These are phyloP conservation scores for Melipona quadrifasciata DNA, from an alignment of 1,140 invertebrate species.

Conservation along the genomic window DNA sequence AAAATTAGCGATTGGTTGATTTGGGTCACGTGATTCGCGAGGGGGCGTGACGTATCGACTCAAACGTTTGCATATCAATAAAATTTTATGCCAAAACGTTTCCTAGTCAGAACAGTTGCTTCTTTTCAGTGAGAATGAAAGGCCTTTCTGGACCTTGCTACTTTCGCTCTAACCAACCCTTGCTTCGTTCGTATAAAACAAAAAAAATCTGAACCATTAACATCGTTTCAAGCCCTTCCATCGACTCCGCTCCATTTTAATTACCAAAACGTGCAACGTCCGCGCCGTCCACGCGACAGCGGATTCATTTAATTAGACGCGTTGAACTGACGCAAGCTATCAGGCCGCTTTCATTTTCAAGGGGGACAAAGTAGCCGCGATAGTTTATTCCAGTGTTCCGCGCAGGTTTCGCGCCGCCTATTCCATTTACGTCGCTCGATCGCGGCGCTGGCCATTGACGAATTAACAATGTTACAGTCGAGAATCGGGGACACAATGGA, in stretches of 20 bases:
- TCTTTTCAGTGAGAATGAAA: no score
- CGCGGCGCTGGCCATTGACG: background rate
- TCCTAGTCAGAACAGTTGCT: no score
- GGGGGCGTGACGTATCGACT: no score
- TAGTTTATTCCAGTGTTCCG: background rate
- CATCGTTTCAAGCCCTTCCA: background rate
- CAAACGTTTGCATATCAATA: no score
- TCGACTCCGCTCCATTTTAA: slow-evolving; percentile 13
- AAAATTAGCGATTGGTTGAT: no score
- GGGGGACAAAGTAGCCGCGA: background rate
- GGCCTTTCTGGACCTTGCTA: no score
- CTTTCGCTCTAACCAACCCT: no score
- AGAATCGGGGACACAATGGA: slow-evolving; percentile 19
- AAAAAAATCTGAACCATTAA: no score
- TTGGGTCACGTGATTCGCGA: no score
- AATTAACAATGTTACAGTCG: background rate
- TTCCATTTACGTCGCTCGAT: slow-evolving; percentile 49
- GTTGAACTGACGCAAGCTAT: background rate
- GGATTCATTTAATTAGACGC: slow-evolving; percentile 3
- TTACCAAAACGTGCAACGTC: background rate
- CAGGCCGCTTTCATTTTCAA: background rate
- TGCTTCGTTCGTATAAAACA: no score
- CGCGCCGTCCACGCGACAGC: background rate
- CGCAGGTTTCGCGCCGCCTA: background rate
- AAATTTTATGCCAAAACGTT: no score